Conservation (phyloP, 2,113 vertebrate genomes). For the Serilophus lunatus region DNA sequence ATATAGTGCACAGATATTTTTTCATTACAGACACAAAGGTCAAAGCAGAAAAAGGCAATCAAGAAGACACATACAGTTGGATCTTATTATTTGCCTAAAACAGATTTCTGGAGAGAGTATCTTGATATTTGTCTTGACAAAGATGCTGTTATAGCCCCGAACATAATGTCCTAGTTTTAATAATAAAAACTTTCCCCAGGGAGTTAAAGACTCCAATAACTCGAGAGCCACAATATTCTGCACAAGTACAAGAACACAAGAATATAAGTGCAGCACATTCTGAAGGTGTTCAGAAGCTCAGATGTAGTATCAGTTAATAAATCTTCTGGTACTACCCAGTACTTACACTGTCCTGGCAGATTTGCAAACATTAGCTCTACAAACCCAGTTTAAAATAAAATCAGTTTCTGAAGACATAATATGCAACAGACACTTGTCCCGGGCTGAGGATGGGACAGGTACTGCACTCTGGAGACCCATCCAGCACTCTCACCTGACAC, state of each 20-base stretch:
- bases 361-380: background rate
- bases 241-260: background rate
- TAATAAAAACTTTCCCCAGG: slow-evolving; percentile 64
- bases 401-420: background rate
- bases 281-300: background rate
- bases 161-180: slow-evolving; percentile 28
- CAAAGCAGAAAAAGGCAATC: background rate
- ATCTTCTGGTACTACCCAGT: background rate
- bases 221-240: slow-evolving; percentile 27
- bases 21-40: background rate
- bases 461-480: background rate
- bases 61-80: background rate
- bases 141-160: slow-evolving; percentile 1
- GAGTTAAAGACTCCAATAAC: slow-evolving; percentile 43
- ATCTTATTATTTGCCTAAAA: background rate
- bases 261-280: background rate
- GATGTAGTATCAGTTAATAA: background rate
- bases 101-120: background rate
- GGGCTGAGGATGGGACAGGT: background rate
- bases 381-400: slow-evolving; percentile 8
- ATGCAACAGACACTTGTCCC: background rate
- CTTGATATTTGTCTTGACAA: background rate
- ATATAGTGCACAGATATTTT: background rate
- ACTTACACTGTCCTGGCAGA: background rate
- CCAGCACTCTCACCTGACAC: background rate